Conservation (phyloP, 2,888 invertebrate genomes). For the Campopleginae sp. region DNA sequence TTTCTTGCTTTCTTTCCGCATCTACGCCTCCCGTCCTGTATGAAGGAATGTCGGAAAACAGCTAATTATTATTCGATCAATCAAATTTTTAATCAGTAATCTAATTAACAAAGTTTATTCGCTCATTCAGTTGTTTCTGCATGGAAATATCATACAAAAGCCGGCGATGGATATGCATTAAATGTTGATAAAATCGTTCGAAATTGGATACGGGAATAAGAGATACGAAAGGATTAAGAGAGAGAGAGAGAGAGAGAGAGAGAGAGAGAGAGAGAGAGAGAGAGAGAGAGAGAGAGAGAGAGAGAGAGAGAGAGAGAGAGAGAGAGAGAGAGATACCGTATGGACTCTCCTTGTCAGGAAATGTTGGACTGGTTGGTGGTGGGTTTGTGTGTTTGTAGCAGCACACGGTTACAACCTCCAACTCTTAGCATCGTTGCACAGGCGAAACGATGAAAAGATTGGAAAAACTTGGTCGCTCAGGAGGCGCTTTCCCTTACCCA, state of each 20-base stretch:
- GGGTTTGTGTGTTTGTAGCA: background rate
- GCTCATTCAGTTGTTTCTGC: background rate
- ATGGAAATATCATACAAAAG: background rate
- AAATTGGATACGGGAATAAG: background rate
- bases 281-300: background rate
- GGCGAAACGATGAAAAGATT: constrained; percentile 66
- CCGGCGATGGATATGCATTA: background rate
- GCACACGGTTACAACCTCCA: constrained; percentile 21
- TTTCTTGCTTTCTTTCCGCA: background rate
- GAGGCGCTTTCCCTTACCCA: background rate
- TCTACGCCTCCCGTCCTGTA: background rate
- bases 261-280: background rate
- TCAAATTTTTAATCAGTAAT: background rate
- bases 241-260: background rate
- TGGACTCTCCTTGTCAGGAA: background rate
- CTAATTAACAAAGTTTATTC: background rate
- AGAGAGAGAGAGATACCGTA: background rate
- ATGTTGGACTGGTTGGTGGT: constrained; percentile 46
- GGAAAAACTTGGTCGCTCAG: constrained; percentile 61
- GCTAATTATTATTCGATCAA: background rate
- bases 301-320: background rate
- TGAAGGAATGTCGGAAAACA: background rate
- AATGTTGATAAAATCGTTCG: background rate
- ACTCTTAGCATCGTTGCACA: constrained; percentile 5
- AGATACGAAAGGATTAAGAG: background rate